These are phyloP conservation scores for Gallinago paraguaiae DNA, from an alignment of 2,113 vertebrate genomes.

Conservation along the genomic window DNA sequence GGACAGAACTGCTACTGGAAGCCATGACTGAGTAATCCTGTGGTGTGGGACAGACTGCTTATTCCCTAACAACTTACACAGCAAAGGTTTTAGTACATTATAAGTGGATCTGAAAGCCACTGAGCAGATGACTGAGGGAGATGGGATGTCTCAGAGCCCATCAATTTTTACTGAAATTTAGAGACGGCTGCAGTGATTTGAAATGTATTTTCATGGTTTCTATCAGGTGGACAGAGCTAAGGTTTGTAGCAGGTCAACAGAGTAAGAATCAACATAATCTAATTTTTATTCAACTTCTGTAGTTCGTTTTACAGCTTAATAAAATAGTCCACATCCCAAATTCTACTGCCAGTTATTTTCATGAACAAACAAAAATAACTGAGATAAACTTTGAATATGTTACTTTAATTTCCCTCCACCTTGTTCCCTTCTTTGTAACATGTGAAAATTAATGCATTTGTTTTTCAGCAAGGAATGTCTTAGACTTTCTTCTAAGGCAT, in stretches of 20 bases:
- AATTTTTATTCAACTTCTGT: neutral
- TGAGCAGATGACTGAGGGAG: neutral
- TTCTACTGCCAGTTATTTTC: neutral
- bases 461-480: neutral
- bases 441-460: neutral
- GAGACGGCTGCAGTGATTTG: too few relatives aligned
- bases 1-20: neutral
- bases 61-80: neutral
- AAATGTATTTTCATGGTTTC: neutral
- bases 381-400: neutral
- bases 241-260: neutral
- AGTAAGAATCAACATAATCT: neutral
- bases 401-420: neutral
- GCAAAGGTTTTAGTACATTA: neutral
- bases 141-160: too few relatives aligned
- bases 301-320: neutral
- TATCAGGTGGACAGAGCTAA: neutral
- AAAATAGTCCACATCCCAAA: neutral
- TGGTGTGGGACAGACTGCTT: neutral
- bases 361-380: neutral
- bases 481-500: neutral
- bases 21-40: neutral
- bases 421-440: neutral
- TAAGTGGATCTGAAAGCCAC: neutral
- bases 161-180: too few relatives aligned